phyloP scores from a whole-genome alignment of 2,113 vertebrate genomes.

The Poicephalus meyeri region DNA sequence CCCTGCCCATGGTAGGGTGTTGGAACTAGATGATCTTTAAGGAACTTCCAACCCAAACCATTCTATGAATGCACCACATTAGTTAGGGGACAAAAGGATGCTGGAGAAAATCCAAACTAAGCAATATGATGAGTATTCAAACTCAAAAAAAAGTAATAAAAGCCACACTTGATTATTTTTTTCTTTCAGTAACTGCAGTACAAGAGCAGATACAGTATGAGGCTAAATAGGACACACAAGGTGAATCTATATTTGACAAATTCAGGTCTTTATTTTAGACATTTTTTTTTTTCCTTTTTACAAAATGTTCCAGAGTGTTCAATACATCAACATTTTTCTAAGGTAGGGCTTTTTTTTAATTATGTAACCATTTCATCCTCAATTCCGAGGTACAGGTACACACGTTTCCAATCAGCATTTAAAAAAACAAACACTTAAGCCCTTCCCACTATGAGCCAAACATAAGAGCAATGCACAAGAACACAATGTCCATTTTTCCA shows the following conservation, averaged over 20 bases:
- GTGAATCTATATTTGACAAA: neutral
- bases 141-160: neutral
- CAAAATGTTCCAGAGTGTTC: neutral
- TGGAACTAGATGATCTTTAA: neutral
- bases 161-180: neutral
- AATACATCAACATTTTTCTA: neutral
- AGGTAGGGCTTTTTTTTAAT: neutral
- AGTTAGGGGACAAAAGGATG: neutral
- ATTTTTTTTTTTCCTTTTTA: neutral
- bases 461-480: neutral
- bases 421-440: neutral
- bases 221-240: rapidly evolving
- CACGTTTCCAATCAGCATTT: neutral
- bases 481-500: neutral
- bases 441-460: neutral
- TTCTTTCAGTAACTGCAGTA: neutral
- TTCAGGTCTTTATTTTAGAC: conserved; percentile 2
- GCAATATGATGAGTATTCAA: neutral
- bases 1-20: neutral
- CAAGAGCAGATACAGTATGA: neutral
- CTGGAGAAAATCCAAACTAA: neutral
- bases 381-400: neutral
- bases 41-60: neutral
- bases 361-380: neutral
- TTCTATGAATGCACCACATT: neutral